Evolutionary conservation across 2,888 invertebrate species (phyloP).

Genomic region (Nymphalis polychloros): DNA sequence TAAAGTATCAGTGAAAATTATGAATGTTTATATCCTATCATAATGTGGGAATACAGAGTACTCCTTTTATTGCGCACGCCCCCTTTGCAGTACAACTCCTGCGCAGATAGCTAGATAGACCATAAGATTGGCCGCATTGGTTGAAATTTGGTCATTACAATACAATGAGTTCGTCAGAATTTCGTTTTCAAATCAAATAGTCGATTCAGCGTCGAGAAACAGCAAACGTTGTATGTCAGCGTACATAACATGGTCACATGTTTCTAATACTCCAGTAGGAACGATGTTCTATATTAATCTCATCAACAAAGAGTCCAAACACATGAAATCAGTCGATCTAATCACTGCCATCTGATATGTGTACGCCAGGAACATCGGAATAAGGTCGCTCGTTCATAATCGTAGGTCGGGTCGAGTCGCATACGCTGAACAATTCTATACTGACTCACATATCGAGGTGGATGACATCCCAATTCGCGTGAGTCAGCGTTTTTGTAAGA

Average conservation of each 20-base stretch:
- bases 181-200: too few relatives aligned
- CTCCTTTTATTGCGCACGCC: too few relatives aligned
- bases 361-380: constrained; percentile 22
- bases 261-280: neutral
- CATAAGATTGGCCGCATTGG: too few relatives aligned
- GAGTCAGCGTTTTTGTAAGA: constrained; percentile 6
- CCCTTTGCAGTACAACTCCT: too few relatives aligned
- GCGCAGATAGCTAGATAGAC: too few relatives aligned
- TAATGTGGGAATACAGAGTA: too few relatives aligned
- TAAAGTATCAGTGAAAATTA: too few relatives aligned
- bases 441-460: constrained; percentile 27
- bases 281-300: neutral
- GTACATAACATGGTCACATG: neutral
- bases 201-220: neutral
- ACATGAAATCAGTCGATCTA: constrained; percentile 13
- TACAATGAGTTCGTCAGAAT: too few relatives aligned
- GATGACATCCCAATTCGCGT: constrained; percentile 11
- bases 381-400: constrained; percentile 30
- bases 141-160: too few relatives aligned
- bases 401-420: constrained; percentile 27
- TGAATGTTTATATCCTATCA: too few relatives aligned
- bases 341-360: constrained; percentile 34
- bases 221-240: neutral
- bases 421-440: constrained; percentile 20
- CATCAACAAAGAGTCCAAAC: constrained; percentile 11